Base-by-base conservation (phyloP, 1,140 invertebrate genomes). In the Papilio dardanus region DNA sequence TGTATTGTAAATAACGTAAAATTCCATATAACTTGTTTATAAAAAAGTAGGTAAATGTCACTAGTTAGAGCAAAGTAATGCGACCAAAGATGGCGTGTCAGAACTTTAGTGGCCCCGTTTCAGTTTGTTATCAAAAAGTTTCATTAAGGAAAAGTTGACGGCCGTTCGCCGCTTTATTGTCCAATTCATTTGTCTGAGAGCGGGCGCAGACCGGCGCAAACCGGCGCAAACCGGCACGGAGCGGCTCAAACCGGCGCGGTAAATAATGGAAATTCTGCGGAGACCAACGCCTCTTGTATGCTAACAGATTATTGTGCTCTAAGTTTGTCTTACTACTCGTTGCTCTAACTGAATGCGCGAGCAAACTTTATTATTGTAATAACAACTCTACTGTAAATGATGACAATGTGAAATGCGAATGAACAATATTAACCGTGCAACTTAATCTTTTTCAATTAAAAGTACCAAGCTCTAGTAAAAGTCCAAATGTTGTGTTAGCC, bases 101-200 rank as follows among this genome's bases (percentile, higher is more conserved):
- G 86, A 86, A 74, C 85, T 87, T 84, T 74, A 85, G 79, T 86
- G 84, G 71, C 83, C 75, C 74, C 82, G 82, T 89, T 88, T 74
- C 77, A 83, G 83, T 86, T 88, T 86, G 86, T 86, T 90, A 86
- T 86, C 83, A 86, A 89, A 91, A 92, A 90, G 81, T 89, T 90
- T 91, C 84, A 87, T 87, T 87, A 84, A 77, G 81, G 83, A 81
- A 88, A 89, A 89, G 88, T 89, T 89, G 88, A 90, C 84, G 85
- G 82, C 85, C 89, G 83, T 81, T 90, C 84, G 82, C 77, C 86
- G 79, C 77, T 87, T 88, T 89, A 88, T 91, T 86, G 86, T 88
- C 83, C 87, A 88, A 90, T 88, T 89, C 85, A 90, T 92, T 92
- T 90, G 84, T 88, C 81, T 82, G 80, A 81, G 81, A 88, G 80